Evolutionary conservation across 2,113 vertebrate genomes (phyloP), one percentile per base, ranked within the genome.

Genomic region (Rhinogobius similis): DNA sequence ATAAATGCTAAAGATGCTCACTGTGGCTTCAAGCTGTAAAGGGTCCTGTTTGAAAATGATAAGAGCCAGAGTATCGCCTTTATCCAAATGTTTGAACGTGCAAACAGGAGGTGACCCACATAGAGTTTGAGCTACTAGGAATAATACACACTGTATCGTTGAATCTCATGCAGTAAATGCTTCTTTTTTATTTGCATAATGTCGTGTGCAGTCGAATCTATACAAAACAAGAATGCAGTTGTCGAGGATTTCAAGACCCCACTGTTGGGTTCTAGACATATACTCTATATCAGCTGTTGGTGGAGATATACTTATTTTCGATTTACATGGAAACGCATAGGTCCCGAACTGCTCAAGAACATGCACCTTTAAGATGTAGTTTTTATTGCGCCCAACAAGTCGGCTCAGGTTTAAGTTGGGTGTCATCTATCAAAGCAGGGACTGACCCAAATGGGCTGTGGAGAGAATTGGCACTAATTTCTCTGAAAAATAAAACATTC

Each of bases 1-100:
- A 91, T 90, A 87, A 90, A 89, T 89, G 70, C 56, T 76, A 78
- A 89, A 78, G 68, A 78, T 38, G 16, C 64, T 67, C 20, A 18
- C 73, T 59, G 68, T 21, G 55, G 64, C 59, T 76, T 11, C 62
- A 58, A 8, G 70, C 79, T 70, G 62, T 32, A 71, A 82, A 39
- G 13, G 41, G 46, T 41, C 63, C 26, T 39, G 67, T 76, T 50
- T 71, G 50, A 65, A 76, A 82, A 84, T 2, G 53, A 70, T 29
- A 56, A 27, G 65, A 62, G 62, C 67, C 43, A 7, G 62, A 21
- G 5, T 36, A 50, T 29, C 16, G 8, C 23, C 69, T 61, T 75
- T 62, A 67, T 61, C 50, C 65, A 71, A 58, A 58, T 62, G 53
- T 63, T 62, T 26, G 18, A 56, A 50, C 68, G 48, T 46, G 12